Evolutionary conservation across 2,888 invertebrate species (phyloP).

Genomic region (Meliscaeva auricollis): DNA sequence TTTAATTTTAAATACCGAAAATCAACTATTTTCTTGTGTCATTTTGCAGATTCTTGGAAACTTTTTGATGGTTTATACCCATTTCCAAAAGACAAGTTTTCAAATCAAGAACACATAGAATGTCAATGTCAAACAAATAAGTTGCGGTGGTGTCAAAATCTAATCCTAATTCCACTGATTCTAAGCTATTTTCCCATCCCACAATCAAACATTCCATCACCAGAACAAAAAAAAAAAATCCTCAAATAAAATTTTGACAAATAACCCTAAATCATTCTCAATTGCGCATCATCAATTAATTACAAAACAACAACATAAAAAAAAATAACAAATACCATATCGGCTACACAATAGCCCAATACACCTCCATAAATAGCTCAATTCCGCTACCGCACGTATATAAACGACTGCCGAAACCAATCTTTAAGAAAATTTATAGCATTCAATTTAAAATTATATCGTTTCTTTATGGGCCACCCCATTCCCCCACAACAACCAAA

Average conservation of each 20-base stretch:
- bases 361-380: conserved; percentile 63
- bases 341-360: conserved; percentile 10
- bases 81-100: too few species aligned
- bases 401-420: conserved; percentile 49
- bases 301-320: conserved; percentile 40
- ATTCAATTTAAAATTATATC: conserved; percentile 75
- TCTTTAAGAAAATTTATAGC: conserved; percentile 66
- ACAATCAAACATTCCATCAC: conserved; percentile 13
- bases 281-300: conserved; percentile 55
- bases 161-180: too few species aligned
- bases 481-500: background rate
- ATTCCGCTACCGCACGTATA: conserved; percentile 60
- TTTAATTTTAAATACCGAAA: too few species aligned
- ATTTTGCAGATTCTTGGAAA: too few species aligned
- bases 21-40: too few species aligned
- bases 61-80: too few species aligned
- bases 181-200: background rate
- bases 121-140: too few species aligned
- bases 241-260: conserved; percentile 32
- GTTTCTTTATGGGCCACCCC: conserved; percentile 55
- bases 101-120: too few species aligned
- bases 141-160: too few species aligned
- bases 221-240: conserved; percentile 16
- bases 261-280: conserved; percentile 62
- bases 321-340: conserved; percentile 37